Base-by-base conservation (phyloP, 1,140 invertebrate genomes). In the Habropoda laboriosa region DNA sequence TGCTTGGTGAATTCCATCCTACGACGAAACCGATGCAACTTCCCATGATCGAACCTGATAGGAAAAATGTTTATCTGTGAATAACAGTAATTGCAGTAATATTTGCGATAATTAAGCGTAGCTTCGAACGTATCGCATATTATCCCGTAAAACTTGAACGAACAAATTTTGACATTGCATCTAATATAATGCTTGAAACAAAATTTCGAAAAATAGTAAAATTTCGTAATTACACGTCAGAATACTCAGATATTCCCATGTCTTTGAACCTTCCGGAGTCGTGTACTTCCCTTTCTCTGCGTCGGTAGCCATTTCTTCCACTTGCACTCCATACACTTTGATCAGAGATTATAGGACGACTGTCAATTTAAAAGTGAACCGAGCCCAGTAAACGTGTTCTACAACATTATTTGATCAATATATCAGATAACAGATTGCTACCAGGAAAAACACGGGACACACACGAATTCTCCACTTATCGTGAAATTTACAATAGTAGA, bases 1-100 rank as follows among this genome's bases (percentile, higher is more conserved):
- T 81, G 5, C 90, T 93, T 38, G 93, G 92, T 16, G 93, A 93
- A 58, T 91, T 90, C 90, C 93, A 94, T 24, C 91, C 93, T 40
- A 94, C 18, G 2, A 88, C 57, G 21, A 74, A 86, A 40, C 92
- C 92, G 7, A 92, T 49, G n/a, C 71, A 81, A 40, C 88, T 79
- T 32, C 67, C 58, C 49, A 85, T 70, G 4, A 85, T 27, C 5
- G 81, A 80, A 77, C 82, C 89, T 90, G 32, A 35, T 13, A 18
- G n/a, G 16, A 38, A 10, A 3, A 55, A 55, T 55, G 51, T n/a
- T n/a, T n/a, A n/a, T n/a, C n/a, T n/a, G n/a, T n/a, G n/a, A n/a
- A n/a, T n/a, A n/a, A n/a, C n/a, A n/a, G n/a, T n/a, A n/a, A n/a
- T n/a, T n/a, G n/a, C n/a, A n/a, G n/a, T n/a, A n/a, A n/a, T n/a